phyloP scores from a whole-genome alignment of 2,888 invertebrate species.

The Chymomyza procnemis region DNA sequence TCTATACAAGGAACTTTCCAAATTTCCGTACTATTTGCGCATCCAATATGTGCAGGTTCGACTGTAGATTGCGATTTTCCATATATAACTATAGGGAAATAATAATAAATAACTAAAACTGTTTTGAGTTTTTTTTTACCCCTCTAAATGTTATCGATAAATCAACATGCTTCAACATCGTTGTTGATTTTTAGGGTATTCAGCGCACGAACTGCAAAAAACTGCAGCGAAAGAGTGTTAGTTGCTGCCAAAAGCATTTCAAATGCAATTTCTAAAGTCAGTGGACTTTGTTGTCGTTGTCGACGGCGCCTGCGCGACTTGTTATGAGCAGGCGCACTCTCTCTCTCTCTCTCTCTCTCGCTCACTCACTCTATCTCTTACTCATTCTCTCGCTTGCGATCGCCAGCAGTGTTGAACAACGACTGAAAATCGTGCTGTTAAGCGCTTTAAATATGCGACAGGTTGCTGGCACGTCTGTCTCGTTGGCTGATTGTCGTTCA shows the following conservation, averaged over 20 bases:
- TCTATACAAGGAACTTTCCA: too few relatives aligned
- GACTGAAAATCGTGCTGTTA: conserved; percentile 60
- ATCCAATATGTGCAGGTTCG: too few relatives aligned
- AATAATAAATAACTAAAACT: too few relatives aligned
- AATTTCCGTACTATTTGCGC: too few relatives aligned
- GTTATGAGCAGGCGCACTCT: neutral
- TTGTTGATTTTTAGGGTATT: too few relatives aligned
- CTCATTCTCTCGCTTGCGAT: too few relatives aligned
- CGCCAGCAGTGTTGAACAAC: neutral
- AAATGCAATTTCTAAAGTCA: conserved; percentile 61
- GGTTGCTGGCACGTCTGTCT: conserved; percentile 54
- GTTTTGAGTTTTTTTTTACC: too few relatives aligned
- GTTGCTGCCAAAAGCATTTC: conserved; percentile 69
- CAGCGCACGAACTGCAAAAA: conserved; percentile 48
- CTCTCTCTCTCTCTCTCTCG: neutral
- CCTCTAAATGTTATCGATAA: too few relatives aligned
- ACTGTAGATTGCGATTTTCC: too few relatives aligned
- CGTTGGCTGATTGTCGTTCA: too few relatives aligned
- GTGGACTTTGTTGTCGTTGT: conserved; percentile 11
- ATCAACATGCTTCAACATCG: too few relatives aligned
- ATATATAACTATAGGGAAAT: too few relatives aligned
- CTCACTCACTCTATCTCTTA: neutral
- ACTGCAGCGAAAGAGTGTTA: conserved; percentile 63
- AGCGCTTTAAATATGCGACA: conserved; percentile 69
- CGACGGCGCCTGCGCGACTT: neutral